These are phyloP conservation scores for Ectropis crepuscularia DNA, from an alignment of 2,888 invertebrate genomes.

Conservation along the genomic window DNA sequence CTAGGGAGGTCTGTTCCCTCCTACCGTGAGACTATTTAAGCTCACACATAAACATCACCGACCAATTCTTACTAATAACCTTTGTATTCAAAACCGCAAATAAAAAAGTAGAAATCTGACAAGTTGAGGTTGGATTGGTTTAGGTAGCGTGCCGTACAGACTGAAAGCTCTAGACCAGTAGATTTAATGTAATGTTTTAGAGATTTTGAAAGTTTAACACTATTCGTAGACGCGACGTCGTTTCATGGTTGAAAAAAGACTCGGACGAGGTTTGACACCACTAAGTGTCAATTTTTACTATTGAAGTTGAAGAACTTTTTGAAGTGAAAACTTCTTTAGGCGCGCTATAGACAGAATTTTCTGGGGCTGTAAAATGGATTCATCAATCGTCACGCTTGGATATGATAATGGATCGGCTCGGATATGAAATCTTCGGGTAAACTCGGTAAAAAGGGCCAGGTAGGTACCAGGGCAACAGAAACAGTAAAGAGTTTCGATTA, in stretches of 20 bases:
- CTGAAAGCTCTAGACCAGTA: neutral
- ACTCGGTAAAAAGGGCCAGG: too few species aligned
- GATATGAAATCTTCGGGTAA: too few species aligned
- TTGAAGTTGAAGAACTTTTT: too few species aligned
- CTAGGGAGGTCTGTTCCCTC: slow-evolving; percentile 51
- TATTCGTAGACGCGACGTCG: neutral
- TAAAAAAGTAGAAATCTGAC: slow-evolving; percentile 39
- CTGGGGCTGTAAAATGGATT: too few species aligned
- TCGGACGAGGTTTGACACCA: too few species aligned
- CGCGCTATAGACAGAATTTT: too few species aligned
- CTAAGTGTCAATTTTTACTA: too few species aligned
- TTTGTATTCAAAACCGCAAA: slow-evolving; percentile 65
- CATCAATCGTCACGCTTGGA: too few species aligned
- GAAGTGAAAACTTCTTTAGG: too few species aligned
- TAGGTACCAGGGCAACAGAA: too few species aligned
- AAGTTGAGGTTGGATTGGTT: neutral
- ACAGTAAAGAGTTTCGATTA: too few species aligned
- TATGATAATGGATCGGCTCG: too few species aligned
- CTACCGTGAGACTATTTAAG: slow-evolving; percentile 45
- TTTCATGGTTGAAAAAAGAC: neutral
- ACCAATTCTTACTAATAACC: slow-evolving; percentile 63
- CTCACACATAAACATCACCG: slow-evolving; percentile 58
- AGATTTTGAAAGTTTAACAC: neutral
- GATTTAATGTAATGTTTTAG: neutral
- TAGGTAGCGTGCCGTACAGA: neutral